phyloP scores from a whole-genome alignment of 2,888 invertebrate genomes.

The Proisotoma minuta region DNA sequence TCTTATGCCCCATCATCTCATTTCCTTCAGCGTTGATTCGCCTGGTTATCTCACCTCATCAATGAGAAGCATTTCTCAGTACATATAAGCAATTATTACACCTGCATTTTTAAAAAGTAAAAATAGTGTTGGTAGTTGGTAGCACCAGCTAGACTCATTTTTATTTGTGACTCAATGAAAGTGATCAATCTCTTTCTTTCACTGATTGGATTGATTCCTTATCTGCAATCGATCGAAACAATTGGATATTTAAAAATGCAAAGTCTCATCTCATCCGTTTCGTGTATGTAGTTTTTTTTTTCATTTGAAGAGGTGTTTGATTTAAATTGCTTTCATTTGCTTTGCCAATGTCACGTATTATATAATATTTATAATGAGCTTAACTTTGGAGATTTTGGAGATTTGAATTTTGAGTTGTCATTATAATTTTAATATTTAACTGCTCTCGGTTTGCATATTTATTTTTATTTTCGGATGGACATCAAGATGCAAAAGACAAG shows the following conservation, averaged over 20 bases:
- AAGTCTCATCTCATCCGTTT: constrained; percentile 2
- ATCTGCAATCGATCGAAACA: constrained; percentile 3
- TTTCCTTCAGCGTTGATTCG: neutral
- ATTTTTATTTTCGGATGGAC: neutral
- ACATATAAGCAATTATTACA: no score
- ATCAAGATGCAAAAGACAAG: constrained; percentile 1
- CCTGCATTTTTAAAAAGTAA: neutral
- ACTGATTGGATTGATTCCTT: neutral
- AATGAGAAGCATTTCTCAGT: no score
- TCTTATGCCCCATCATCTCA: constrained; percentile 17
- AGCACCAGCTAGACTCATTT: neutral
- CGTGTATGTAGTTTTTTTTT: no score
- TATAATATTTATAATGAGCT: no score
- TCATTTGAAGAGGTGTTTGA: no score
- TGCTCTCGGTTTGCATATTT: neutral
- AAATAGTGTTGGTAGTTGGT: constrained; percentile 1
- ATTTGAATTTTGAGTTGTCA: neutral
- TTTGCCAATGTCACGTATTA: no score
- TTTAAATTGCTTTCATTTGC: no score
- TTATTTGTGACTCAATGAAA: neutral
- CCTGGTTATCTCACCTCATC: neutral
- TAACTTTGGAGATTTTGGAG: neutral
- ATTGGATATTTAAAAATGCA: neutral
- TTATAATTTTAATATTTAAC: neutral
- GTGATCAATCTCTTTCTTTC: neutral